Conservation (phyloP, 2,797 vertebrate genomes). For the Psittacula echo region DNA sequence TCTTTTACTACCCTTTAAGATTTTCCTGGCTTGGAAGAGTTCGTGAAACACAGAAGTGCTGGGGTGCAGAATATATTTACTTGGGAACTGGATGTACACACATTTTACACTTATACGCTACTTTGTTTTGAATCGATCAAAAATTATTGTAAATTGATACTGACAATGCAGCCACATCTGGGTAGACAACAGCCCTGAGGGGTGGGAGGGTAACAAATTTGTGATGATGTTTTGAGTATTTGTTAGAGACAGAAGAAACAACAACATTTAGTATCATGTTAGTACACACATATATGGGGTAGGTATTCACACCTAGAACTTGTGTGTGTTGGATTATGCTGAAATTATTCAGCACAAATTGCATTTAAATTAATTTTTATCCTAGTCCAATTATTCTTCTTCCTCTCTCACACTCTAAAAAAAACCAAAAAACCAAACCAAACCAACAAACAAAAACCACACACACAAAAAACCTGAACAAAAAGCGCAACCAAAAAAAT, state of each 20-base stretch:
- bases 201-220: not conserved
- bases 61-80: not conserved
- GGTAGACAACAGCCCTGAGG: not conserved
- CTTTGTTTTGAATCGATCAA: not conserved
- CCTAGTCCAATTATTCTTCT: not conserved
- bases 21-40: not conserved
- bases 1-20: not conserved
- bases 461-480: not conserved
- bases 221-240: not conserved
- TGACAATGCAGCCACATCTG: not conserved
- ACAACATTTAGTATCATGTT: not conserved
- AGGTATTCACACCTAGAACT: not conserved
- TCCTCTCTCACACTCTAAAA: not conserved
- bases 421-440: not conserved
- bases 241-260: not conserved
- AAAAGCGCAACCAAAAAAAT: not conserved
- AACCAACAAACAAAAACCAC: not conserved
- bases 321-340: not conserved
- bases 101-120: not conserved
- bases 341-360: not conserved
- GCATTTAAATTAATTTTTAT: not conserved
- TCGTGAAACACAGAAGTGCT: not conserved
- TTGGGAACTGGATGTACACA: fast-evolving
- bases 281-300: fast-evolving
- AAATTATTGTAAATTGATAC: not conserved